Percentiles rank a stretch among this genome's conserved stretches.
phyloP scores from a whole-genome alignment of 2,888 invertebrate genomes.

The Galerucella calmariensis region DNA sequence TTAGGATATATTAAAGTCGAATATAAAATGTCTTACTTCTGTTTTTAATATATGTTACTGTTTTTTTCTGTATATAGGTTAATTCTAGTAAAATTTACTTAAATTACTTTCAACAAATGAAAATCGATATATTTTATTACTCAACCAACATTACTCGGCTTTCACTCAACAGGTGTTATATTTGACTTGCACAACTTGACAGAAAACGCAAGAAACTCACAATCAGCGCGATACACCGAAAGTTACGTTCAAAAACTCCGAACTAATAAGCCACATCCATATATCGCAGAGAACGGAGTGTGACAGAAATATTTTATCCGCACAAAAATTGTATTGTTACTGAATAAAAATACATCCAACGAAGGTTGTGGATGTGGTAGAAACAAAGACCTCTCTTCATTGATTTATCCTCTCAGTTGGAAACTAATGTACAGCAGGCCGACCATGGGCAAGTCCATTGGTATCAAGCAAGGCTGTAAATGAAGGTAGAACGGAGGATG shows the following conservation, averaged over 20 bases:
- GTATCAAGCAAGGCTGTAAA: constrained; percentile 27
- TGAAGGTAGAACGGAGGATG: constrained; percentile 26
- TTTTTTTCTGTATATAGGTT: neutral
- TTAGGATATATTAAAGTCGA: no score
- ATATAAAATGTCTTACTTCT: neutral
- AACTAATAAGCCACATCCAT: neutral
- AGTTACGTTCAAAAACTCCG: neutral
- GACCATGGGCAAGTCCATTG: constrained; percentile 28
- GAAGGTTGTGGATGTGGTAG: constrained; percentile 48
- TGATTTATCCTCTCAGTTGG: constrained; percentile 61
- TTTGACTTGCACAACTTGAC: neutral
- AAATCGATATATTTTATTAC: neutral
- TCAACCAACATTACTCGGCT: neutral
- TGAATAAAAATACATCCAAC: neutral
- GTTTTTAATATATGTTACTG: neutral
- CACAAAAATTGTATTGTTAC: constrained; percentile 5
- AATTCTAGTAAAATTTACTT: neutral
- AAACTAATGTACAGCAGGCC: constrained; percentile 56
- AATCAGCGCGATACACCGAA: neutral
- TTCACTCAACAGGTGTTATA: neutral
- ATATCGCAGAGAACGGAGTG: neutral
- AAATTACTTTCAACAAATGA: neutral
- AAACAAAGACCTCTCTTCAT: constrained; percentile 56
- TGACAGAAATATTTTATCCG: constrained; percentile 7
- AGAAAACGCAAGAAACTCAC: neutral